Evolutionary conservation across 2,888 invertebrate species (phyloP).

Genomic region (Panopea generosa): DNA sequence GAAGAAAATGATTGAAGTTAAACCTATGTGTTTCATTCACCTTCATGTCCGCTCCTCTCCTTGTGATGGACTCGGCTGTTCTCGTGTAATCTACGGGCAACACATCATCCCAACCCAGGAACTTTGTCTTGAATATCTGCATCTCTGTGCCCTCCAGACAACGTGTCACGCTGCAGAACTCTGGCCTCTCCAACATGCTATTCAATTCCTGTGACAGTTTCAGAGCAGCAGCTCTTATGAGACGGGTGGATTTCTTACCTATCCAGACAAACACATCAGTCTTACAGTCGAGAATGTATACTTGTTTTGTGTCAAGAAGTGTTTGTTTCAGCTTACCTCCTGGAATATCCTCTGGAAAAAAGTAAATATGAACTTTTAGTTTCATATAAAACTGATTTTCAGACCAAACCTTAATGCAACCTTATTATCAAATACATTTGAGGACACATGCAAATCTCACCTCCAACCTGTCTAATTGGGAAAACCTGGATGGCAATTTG

Average conservation of each 20-base stretch:
- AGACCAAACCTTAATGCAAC: no score
- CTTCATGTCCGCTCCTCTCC: constrained; percentile 97
- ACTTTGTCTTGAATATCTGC: constrained; percentile 96
- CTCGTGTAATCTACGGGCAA: constrained; percentile 99
- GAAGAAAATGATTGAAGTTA: no score
- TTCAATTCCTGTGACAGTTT: constrained; percentile 98
- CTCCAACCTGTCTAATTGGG: no score
- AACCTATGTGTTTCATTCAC: no score
- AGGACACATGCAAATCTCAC: no score
- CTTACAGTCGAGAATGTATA: constrained; percentile 98
- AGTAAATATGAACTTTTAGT: neutral
- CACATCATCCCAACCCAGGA: constrained; percentile 99
- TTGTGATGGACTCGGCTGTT: constrained; percentile 98
- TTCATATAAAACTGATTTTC: no score
- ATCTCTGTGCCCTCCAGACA: constrained; percentile 93
- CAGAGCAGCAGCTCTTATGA: constrained; percentile 97
- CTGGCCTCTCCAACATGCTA: constrained; percentile 93
- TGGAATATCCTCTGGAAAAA: constrained; percentile 79
- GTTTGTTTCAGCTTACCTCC: constrained; percentile 89
- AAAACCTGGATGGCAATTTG: no score
- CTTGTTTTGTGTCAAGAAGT: constrained; percentile 94
- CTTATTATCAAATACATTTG: no score
- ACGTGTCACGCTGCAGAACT: constrained; percentile 94
- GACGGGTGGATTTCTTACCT: constrained; percentile 97
- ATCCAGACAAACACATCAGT: constrained; percentile 99